Percentiles rank a stretch among this genome's conserved stretches.
phyloP scores from a whole-genome alignment of 2,888 invertebrate species.

The Morpho deidamia region DNA sequence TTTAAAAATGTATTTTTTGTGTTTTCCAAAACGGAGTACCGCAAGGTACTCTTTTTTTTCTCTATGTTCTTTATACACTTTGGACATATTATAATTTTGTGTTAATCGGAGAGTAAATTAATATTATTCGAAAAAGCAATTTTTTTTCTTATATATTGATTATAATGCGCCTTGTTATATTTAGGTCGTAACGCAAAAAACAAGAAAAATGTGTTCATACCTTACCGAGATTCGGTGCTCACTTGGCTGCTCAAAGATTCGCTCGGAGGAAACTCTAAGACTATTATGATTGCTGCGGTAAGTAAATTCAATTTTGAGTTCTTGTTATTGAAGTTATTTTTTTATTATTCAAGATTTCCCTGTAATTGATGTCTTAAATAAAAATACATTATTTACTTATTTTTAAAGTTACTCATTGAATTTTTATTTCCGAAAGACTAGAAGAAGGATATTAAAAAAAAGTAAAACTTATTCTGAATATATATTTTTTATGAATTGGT shows the following conservation, averaged over 20 bases:
- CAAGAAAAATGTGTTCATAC: conserved; percentile 84
- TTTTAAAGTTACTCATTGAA: no score
- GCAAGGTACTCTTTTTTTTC: conserved; percentile 10
- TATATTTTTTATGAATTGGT: no score
- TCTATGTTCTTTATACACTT: background rate
- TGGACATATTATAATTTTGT: background rate
- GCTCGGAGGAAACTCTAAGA: conserved; percentile 93
- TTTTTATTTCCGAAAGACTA: no score
- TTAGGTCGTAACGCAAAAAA: conserved; percentile 58
- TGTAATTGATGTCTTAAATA: no score
- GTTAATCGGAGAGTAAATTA: no score
- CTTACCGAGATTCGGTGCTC: conserved; percentile 91
- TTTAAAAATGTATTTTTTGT: background rate
- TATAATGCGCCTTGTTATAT: background rate
- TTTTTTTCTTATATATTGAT: no score
- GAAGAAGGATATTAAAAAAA: no score
- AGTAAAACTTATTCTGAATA: no score
- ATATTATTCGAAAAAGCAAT: no score
- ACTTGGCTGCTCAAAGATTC: conserved; percentile 94
- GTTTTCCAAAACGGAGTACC: conserved; percentile 4
- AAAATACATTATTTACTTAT: no score
- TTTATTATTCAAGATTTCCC: background rate
- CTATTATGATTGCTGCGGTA: conserved; percentile 93
- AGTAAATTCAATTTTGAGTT: conserved; percentile 28
- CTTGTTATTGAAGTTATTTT: background rate